Evolutionary conservation across 2,797 vertebrate genomes (phyloP), one percentile per base, ranked within the genome.

Genomic region (Rhabdomys pumilio): DNA sequence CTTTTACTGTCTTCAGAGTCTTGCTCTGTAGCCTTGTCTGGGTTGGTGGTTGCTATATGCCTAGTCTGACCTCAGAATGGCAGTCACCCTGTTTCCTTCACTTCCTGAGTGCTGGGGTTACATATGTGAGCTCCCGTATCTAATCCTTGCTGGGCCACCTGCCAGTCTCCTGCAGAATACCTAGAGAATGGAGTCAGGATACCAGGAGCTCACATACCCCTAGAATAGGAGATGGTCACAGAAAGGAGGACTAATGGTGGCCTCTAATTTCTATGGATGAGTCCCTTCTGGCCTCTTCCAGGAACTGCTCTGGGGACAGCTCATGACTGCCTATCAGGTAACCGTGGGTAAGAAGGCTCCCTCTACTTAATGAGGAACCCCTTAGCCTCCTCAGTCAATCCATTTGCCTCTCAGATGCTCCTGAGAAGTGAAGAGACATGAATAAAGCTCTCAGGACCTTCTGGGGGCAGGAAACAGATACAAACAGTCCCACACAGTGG

Each of bases 211-310:
- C 57, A 61, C 0, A 31, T 22, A 47, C 0, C 63, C 34, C 84
- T 90, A 10, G 10, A 84, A 72, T 31, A 82, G 59, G 72, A 91
- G 91, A 61, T 53, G 55, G 22, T 63, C 29, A 79, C 61, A 83
- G 76, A 50, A 94, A 90, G 3, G 69, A 89, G 79, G 31, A 41
- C 47, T 89, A 26, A 41, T 13, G 9, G 34, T 7, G 6, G 73
- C 57, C 75, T 97, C 81, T 83, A 3, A 57, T 91, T 84, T 73
- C 57, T 82, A 29, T 41, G 41, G 41, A 47, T 84, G 47, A 67
- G 59, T 5, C 41, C 19, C 72, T 31, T 14, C 13, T 14, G 61
- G 77, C 55, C 41, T 82, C 29, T 59, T 75, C 20, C 29, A 59
- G 79, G 65, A n/a, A 38, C 87, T 79, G 67, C 61, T 85, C 93